These are phyloP conservation scores for Phytoseiulus persimilis DNA, from an alignment of 2,888 invertebrate species.

Conservation along the genomic window DNA sequence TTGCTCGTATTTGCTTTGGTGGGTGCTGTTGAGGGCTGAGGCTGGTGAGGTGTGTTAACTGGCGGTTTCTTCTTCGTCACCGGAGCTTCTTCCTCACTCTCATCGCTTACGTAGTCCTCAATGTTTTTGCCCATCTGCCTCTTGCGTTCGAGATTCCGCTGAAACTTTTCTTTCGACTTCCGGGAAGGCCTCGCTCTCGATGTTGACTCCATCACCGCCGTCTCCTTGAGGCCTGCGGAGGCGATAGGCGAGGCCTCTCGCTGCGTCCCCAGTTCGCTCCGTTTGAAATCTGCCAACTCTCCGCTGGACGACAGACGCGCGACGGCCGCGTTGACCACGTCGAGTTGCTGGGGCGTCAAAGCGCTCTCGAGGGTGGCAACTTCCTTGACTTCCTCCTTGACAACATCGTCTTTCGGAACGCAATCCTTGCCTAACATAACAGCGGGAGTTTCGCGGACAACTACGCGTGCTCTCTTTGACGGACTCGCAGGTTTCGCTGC, in stretches of 20 bases:
- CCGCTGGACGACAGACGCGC: background rate
- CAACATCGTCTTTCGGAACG: background rate
- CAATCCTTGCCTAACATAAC: background rate
- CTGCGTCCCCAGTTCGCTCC: background rate
- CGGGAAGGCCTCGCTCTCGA: constrained; percentile 16
- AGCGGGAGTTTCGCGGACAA: background rate
- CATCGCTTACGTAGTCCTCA: constrained; percentile 31
- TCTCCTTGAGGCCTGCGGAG: background rate
- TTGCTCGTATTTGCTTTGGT: constrained; percentile 17
- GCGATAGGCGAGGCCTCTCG: background rate
- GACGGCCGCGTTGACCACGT: constrained; percentile 20
- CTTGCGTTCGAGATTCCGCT: constrained; percentile 32
- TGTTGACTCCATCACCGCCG: background rate
- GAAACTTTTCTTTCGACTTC: constrained; percentile 26
- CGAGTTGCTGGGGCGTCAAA: constrained; percentile 25
- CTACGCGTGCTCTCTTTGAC: background rate
- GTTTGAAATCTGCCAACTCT: background rate
- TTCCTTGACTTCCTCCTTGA: background rate
- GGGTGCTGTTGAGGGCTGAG: background rate
- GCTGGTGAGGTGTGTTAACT: background rate
- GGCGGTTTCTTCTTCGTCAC: background rate
- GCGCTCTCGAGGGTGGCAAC: constrained; percentile 20
- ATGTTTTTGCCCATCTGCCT: constrained; percentile 35
- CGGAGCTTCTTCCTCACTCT: constrained; percentile 20
- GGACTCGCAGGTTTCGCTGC: background rate